Evolutionary conservation across 2,113 vertebrate genomes (phyloP).

Genomic region (Hippocampus abdominalis): DNA sequence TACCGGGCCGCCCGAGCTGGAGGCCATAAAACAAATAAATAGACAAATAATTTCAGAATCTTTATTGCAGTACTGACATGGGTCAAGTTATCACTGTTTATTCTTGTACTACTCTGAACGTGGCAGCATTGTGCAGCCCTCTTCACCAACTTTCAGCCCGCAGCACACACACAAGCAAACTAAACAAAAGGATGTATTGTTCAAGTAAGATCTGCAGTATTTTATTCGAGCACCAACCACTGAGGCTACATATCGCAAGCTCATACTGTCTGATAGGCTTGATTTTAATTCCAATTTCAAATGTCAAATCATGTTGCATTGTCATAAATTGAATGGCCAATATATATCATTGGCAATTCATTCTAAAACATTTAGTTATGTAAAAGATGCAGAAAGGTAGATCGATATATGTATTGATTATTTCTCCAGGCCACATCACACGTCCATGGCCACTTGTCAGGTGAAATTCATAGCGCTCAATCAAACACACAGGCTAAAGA

Average conservation of each 20-base stretch:
- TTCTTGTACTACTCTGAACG: conserved; percentile 33
- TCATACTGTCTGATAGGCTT: not conserved
- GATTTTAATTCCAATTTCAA: not conserved
- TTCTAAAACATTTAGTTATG: not conserved
- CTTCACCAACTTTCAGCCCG: conserved; percentile 9
- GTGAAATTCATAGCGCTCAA: not conserved
- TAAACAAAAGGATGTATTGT: not conserved
- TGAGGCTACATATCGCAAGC: not conserved
- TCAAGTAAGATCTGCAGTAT: not conserved
- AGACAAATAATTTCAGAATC: conserved; percentile 15
- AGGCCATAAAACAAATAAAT: conserved; percentile 5
- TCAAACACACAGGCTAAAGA: not conserved
- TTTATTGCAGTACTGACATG: conserved; percentile 41
- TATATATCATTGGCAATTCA: not conserved
- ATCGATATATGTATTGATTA: not conserved
- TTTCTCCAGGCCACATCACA: not conserved
- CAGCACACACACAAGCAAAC: conserved; percentile 9
- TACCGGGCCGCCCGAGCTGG: no score
- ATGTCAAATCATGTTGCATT: not conserved
- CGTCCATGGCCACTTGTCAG: not conserved
- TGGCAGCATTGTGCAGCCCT: conserved; percentile 27
- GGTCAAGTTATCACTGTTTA: conserved; percentile 51
- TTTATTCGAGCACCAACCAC: not conserved
- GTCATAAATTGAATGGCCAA: not conserved
- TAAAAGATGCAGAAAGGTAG: not conserved